Base-by-base conservation (phyloP, 2,797 vertebrate genomes). In the Eulemur albifrons region DNA sequence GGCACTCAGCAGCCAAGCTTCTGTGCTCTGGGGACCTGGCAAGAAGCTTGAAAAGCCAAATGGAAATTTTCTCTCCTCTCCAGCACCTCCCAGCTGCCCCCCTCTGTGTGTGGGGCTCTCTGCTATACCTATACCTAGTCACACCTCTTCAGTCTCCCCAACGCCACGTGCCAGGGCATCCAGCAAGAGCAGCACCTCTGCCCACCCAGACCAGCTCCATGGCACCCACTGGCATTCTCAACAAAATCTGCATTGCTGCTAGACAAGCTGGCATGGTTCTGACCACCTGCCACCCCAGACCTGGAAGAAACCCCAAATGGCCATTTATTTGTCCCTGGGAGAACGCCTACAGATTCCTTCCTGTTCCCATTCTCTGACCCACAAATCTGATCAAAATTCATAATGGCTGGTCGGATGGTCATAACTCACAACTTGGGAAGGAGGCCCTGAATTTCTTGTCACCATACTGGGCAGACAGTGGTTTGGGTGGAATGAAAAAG, bases 51-150 rank as follows among this genome's bases (percentile, higher is more conserved):
- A 73, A 89, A 82, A 92, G 76, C 80, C 93, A 96, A 92, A 48
- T 96, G 97, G 96, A 96, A 96, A 96, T 45, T 97, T 79, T 83
- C 81, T 86, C 83, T 95, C 75, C 84, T 89, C 57, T 92, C 90
- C 40, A 8, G n/a, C n/a, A n/a, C 54, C 61, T 83, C 35, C 38
- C 25, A 32, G 52, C 35, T 4, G 23, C 21, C 8, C n/a, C 20
- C 45, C 40, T 79, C 54, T 43, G 3, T 43, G 35, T 48, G 18
- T 32, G 4, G 18, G 43, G 2, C 59, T 88, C 21, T 70, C 77
- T 45, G 32, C 54, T 40, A 5, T 45, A 45, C 21, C 54, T 4
- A 2, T 52, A 40, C 21, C 54, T 4, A 2, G 21, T 75, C 86
- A 83, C 7, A 50, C 45, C 35, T 73, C 43, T 25, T 76, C 23